Evolutionary conservation across 2,888 invertebrate species (phyloP).

Genomic region (Acleris cristana): DNA sequence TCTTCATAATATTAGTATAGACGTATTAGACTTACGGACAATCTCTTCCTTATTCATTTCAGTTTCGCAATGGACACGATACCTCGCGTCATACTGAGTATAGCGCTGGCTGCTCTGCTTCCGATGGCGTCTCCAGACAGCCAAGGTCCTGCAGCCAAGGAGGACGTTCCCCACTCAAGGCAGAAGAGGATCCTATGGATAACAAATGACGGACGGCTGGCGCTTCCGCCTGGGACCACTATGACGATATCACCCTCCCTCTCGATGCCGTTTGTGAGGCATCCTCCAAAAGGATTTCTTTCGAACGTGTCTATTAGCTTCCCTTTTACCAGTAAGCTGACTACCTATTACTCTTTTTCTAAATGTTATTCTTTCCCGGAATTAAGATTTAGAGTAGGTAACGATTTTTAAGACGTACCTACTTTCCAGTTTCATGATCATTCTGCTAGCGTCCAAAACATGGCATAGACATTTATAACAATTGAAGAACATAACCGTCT

Average conservation of each 20-base stretch:
- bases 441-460: too few species aligned
- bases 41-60: constrained; percentile 28
- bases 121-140: constrained; percentile 69
- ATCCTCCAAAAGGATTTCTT: constrained; percentile 93
- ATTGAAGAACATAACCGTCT: too few species aligned
- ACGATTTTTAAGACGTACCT: too few species aligned
- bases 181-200: constrained; percentile 94
- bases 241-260: constrained; percentile 91
- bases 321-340: constrained; percentile 91
- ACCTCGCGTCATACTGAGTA: constrained; percentile 73
- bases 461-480: too few species aligned
- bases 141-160: constrained; percentile 62
- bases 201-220: constrained; percentile 92
- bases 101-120: constrained; percentile 73
- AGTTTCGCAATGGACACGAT: constrained; percentile 75
- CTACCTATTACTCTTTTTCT: not conserved
- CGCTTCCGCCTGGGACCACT: constrained; percentile 92
- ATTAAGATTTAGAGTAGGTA: too few species aligned
- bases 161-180: constrained; percentile 86
- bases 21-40: too few species aligned
- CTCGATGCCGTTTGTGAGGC: constrained; percentile 91
- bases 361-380: too few species aligned
- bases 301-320: constrained; percentile 93
- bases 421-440: too few species aligned
- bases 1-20: too few species aligned